Evolutionary conservation across 2,888 invertebrate species (phyloP).

Genomic region (Metalampra italica): DNA sequence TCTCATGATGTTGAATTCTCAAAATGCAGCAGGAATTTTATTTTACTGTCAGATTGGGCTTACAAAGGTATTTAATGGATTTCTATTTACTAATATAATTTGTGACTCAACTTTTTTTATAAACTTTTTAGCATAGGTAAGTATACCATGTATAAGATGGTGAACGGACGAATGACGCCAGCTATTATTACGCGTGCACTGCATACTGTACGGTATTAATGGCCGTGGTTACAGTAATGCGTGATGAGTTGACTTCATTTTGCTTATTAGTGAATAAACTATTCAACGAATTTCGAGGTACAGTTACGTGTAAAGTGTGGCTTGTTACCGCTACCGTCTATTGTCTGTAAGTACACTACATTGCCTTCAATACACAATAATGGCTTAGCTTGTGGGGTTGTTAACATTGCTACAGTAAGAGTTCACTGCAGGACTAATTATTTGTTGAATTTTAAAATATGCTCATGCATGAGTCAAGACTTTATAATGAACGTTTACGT

Average conservation of each 20-base stretch:
- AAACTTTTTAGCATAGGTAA: too few species aligned
- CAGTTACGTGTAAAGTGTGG: not conserved
- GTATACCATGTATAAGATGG: too few species aligned
- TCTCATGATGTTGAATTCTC: too few species aligned
- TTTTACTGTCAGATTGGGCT: not conserved
- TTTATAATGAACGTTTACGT: too few species aligned
- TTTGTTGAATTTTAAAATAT: not conserved
- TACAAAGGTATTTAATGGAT: not conserved
- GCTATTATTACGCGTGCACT: not conserved
- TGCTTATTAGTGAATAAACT: slow-evolving; percentile 6
- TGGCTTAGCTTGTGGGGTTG: not conserved
- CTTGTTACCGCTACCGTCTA: slow-evolving; percentile 10
- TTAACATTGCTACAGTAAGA: too few species aligned
- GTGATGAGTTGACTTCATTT: not conserved
- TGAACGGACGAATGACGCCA: too few species aligned
- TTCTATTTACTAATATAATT: too few species aligned
- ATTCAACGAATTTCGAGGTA: slow-evolving; percentile 3
- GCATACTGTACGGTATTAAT: not conserved
- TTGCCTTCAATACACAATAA: not conserved
- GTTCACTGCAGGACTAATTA: too few species aligned
- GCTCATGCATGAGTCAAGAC: too few species aligned
- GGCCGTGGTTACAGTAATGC: not conserved
- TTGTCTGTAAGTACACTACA: slow-evolving; percentile 5
- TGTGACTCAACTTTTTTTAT: too few species aligned
- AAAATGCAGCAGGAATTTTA: slow-evolving; percentile 2